Evolutionary conservation across 2,797 vertebrate genomes (phyloP), one percentile per base, ranked within the genome.

Genomic region (Aldrovandia affinis): DNA sequence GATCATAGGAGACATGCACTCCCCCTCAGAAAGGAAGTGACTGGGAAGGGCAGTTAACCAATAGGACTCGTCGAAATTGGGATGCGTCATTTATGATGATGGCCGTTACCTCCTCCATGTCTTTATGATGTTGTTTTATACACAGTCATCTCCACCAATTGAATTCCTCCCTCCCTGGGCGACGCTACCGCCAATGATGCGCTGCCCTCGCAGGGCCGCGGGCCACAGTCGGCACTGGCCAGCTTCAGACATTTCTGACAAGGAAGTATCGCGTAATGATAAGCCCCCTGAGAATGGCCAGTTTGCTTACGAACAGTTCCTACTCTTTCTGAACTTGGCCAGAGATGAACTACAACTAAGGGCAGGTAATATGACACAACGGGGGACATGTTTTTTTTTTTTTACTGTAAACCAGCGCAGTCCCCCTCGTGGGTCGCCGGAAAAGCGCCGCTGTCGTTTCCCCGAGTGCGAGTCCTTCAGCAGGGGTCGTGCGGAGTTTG

Each of bases 401-500:
- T 65, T 10, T n/a, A n/a, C n/a, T 52, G 50, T 52, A 52, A 52
- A 52, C 12, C 4, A 52, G 4, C 50, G 12, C 12, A 52, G 50
- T 52, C 4, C 50, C 50, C 12, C 50, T 52, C 50, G 12, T 4
- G 50, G 50, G 50, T n/a, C n/a, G n/a, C n/a, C n/a, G n/a, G n/a
- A n/a, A n/a, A n/a, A n/a, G n/a, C 39, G 68, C 36, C n/a, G 14
- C 33, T 20, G 68, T 6, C 18, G 33, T 36, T 39, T 20, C 39
- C 28, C 33, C 68, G 39, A 87, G 78, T 87, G 86, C 83, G 86
- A 86, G 87, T 85, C 84, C 83, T 90, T 92, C 90, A 87, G 83
- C 80, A 68, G 59, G 77, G 88, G 86, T 89, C 89, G 65, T 78
- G 88, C 90, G 85, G 85, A 88, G 86, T 89, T 88, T 89, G 89